These are phyloP conservation scores for Otolemur crassicaudatus DNA, from an alignment of 2,797 vertebrate species.

Conservation along the genomic window DNA sequence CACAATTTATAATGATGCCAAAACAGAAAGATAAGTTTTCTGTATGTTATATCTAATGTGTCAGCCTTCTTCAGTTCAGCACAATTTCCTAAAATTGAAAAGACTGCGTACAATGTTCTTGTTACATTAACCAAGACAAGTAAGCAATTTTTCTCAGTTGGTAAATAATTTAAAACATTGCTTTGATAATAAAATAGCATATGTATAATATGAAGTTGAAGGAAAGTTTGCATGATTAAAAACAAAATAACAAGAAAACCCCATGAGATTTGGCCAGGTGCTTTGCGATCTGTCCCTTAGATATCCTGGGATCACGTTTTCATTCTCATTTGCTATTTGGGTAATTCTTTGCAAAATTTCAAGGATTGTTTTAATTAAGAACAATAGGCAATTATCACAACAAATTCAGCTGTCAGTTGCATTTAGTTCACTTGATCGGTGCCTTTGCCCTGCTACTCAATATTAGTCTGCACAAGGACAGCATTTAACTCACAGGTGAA, in stretches of 20 bases:
- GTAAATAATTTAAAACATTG: constrained; percentile 47
- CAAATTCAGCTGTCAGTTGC: not conserved
- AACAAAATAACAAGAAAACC: not conserved
- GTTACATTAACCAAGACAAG: constrained; percentile 14
- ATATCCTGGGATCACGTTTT: not conserved
- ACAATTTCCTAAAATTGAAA: constrained; percentile 51
- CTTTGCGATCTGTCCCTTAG: not conserved
- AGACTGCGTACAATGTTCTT: constrained; percentile 3
- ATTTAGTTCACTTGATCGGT: not conserved
- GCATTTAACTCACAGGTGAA: not conserved
- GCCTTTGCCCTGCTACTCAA: not conserved
- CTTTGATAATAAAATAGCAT: not conserved
- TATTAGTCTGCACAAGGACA: not conserved
- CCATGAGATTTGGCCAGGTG: not conserved
- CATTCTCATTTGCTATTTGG: not conserved
- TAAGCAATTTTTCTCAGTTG: constrained; percentile 26
- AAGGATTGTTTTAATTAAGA: constrained; percentile 32
- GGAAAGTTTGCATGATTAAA: not conserved
- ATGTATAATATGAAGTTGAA: not conserved
- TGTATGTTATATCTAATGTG: constrained; percentile 27
- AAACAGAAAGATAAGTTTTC: constrained; percentile 44
- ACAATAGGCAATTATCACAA: not conserved
- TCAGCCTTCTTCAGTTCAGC: constrained; percentile 37
- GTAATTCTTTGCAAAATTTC: constrained; percentile 9
- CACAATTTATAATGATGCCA: constrained; percentile 35